phyloP scores from a whole-genome alignment of 2,888 invertebrate genomes.

The Blera fallax region DNA sequence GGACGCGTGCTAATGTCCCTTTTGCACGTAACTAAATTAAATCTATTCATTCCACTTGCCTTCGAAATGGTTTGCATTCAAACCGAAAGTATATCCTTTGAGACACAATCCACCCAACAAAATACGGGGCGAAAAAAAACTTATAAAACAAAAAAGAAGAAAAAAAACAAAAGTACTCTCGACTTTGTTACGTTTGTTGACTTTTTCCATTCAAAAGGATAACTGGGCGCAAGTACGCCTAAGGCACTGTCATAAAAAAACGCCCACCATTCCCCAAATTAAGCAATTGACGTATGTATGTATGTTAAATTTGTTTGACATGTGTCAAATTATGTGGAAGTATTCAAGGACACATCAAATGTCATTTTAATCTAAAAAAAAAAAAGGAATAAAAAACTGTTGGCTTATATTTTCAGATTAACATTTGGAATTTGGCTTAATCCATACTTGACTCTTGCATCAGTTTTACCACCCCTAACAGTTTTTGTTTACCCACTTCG shows the following conservation, averaged over 20 bases:
- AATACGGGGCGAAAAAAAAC: neutral
- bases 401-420: neutral
- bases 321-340: neutral
- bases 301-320: constrained; percentile 24
- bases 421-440: neutral
- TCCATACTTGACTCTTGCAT: neutral
- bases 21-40: constrained; percentile 52
- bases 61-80: neutral
- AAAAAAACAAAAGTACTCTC: neutral
- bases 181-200: constrained; percentile 4
- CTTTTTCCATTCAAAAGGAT: constrained; percentile 19
- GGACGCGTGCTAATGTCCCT: constrained; percentile 38
- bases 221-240: constrained; percentile 17
- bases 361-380: constrained; percentile 1
- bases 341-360: constrained; percentile 21
- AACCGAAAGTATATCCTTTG: neutral
- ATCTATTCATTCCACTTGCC: constrained; percentile 38
- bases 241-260: neutral
- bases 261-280: constrained; percentile 3
- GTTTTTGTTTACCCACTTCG: neutral
- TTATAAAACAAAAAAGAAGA: neutral
- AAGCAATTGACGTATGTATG: constrained; percentile 22
- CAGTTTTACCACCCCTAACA: neutral
- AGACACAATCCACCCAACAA: neutral
- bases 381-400: neutral